Conservation (phyloP, 2,113 vertebrate species). For the Python bivittatus region DNA sequence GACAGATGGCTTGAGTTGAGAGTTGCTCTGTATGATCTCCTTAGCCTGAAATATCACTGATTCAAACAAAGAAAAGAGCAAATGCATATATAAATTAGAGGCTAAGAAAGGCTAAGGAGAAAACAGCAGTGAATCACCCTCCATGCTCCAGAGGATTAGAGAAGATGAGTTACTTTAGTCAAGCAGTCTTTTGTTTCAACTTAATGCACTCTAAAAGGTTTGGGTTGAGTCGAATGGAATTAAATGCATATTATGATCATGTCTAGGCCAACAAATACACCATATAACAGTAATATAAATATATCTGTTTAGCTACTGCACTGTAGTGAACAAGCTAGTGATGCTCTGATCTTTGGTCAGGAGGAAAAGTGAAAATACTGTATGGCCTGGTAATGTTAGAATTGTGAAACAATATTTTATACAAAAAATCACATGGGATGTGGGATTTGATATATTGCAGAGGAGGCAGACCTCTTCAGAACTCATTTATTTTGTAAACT, state of each 20-base stretch:
- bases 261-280: rapidly evolving
- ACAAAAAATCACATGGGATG: not conserved
- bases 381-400: not conserved
- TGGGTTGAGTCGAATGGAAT: not conserved
- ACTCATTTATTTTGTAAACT: not conserved
- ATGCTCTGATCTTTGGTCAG: not conserved
- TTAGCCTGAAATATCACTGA: not conserved
- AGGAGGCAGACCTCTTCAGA: not conserved
- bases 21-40: not conserved
- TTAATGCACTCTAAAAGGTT: not conserved
- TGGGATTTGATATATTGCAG: not conserved
- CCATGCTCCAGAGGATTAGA: not conserved
- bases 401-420: not conserved
- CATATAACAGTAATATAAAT: not conserved
- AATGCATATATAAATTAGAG: not conserved
- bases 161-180: not conserved
- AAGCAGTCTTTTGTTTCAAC: constrained; percentile 11
- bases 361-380: not conserved
- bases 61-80: not conserved
- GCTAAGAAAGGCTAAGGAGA: not conserved
- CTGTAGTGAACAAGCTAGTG: not conserved
- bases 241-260: not conserved
- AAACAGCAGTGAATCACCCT: rapidly evolving
- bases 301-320: not conserved
- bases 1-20: constrained; percentile 18